Percentiles rank a stretch among this genome's conserved stretches.
These are phyloP conservation scores for Atherinomorus stipes DNA, from an alignment of 2,113 vertebrate species.

Conservation along the genomic window DNA sequence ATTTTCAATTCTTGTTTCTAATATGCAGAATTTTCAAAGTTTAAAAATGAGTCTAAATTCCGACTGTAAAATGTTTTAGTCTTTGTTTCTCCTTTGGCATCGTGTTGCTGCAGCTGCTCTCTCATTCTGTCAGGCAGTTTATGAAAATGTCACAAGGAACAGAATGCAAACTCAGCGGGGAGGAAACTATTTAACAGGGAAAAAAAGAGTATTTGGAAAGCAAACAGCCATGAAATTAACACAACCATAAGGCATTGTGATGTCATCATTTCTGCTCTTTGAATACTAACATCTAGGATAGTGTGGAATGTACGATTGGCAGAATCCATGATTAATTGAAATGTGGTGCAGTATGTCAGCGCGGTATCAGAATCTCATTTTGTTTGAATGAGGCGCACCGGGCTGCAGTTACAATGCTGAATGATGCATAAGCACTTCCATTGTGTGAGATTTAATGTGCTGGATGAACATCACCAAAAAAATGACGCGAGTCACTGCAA, in stretches of 20 bases:
- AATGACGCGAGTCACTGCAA: conserved; percentile 10
- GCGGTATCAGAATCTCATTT: conserved; percentile 40
- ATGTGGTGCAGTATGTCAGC: conserved; percentile 34
- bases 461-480: conserved; percentile 4
- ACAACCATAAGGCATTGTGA: conserved; percentile 38
- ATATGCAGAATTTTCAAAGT: no score
- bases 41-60: background rate
- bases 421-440: conserved; percentile 17
- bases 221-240: conserved; percentile 72
- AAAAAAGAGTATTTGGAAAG: conserved; percentile 42
- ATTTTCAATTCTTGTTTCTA: no score
- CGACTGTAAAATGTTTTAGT: background rate
- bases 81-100: conserved; percentile 2
- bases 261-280: conserved; percentile 44
- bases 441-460: conserved; percentile 28
- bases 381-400: conserved; percentile 42
- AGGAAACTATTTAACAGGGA: conserved; percentile 35
- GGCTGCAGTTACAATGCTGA: conserved; percentile 30
- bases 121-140: background rate
- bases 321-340: conserved; percentile 52
- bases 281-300: conserved; percentile 21
- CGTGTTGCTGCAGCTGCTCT: background rate
- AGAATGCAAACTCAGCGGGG: conserved; percentile 12
- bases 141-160: conserved; percentile 18
- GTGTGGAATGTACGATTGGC: background rate